Evolutionary conservation across 2,113 vertebrate species (phyloP).

Genomic region (Saccopteryx leptura): DNA sequence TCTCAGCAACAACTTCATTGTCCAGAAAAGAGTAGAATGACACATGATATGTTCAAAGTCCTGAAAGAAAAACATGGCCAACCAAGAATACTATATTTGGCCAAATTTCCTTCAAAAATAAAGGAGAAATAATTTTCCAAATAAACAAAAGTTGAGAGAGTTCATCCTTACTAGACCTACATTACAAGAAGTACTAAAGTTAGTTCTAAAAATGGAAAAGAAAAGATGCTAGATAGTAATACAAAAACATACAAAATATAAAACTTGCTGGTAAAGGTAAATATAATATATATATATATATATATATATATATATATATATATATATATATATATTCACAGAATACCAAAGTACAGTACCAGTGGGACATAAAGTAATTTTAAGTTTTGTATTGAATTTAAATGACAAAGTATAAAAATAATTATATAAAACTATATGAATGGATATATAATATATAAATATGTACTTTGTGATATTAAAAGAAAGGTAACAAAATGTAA

Average conservation of each 20-base stretch:
- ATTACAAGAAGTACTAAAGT: neutral
- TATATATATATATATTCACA: neutral
- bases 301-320: too few species aligned
- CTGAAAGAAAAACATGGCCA: neutral
- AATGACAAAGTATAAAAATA: neutral
- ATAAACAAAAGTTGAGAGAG: neutral
- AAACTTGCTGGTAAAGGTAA: neutral
- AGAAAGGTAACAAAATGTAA: too few species aligned
- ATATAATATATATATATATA: too few species aligned
- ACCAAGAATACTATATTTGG: neutral
- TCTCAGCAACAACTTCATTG: neutral
- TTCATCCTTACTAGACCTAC: neutral
- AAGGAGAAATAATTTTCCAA: neutral
- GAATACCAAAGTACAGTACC: neutral
- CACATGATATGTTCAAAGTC: neutral
- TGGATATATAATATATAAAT: neutral
- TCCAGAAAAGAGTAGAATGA: neutral
- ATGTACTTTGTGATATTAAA: neutral
- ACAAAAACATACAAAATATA: neutral
- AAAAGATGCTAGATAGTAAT: neutral
- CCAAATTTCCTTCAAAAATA: neutral
- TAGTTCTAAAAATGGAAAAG: neutral
- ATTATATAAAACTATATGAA: neutral
- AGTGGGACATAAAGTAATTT: neutral
- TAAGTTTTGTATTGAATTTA: neutral